Base-by-base conservation (phyloP, 1,140 invertebrate genomes). In the Akabosia matsudoensis region DNA sequence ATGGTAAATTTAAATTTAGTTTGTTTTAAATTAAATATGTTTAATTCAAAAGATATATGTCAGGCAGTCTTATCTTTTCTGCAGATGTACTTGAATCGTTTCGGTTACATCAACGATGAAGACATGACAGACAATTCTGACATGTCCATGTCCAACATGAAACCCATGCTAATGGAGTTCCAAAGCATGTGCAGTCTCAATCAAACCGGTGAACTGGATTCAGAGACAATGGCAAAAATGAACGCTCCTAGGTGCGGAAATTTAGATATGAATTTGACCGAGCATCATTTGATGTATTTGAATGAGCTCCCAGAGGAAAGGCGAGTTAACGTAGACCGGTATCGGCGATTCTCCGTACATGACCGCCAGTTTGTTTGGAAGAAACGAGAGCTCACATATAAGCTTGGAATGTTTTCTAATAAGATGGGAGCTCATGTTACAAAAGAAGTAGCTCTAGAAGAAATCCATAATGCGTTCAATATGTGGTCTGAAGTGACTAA, bases 401-500 rank as follows among this genome's bases (percentile, higher is more conserved):
- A 91, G 84, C 94, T 97, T 82, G 91, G 91, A 73, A 95, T 95
- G 84, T 97, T 96, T 84, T 93, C 94, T 0, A 13, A 64, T 22
- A 88, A 88, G 70, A 84, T 94, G 79, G 34, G 64, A 16, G 10
- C 24, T 26, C 34, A 71, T 7, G 61, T 56, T 10, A 89, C 89
- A 78, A 88, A 88, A 80, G 85, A 84, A 13, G 90, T 91, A 76
- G 93, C 95, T 16, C 93, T 96, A 83, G 86, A 86, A n/a, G 93
- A 95, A 84, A 88, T 96, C 22, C 88, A 88, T 24, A 91, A 91
- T 79, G 93, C 95, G 26, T 97, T 97, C 84, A 85, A 88, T 73
- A 90, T 96, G 0, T 97, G 95, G 94, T 90, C 91, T 1, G 89
- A 90, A 73, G 91, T 92, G 80, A 96, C 94, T 0, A 92, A 95